A percentile compares a stretch with the other conserved stretches of the same genome.
Conservation (phyloP, 2,888 invertebrate genomes). For the Leptinotarsa haldemani region DNA sequence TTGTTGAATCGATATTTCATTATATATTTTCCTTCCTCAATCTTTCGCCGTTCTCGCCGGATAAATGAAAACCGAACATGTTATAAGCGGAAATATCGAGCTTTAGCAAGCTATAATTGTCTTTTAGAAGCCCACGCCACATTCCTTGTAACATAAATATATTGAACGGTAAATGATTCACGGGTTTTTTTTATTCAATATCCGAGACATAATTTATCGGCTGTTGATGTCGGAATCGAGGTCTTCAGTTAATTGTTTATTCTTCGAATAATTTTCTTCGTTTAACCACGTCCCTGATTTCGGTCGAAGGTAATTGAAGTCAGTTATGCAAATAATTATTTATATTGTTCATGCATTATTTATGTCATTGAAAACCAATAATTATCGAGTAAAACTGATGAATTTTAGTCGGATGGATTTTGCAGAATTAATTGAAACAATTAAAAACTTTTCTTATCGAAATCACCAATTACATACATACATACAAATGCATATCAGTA, state of each 20-base stretch:
- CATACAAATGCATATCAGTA: too few species aligned
- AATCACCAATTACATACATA: too few species aligned
- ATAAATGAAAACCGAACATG: too few species aligned
- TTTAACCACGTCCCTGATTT: conserved; percentile 17
- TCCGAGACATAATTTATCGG: conserved; percentile 38
- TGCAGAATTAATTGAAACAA: too few species aligned
- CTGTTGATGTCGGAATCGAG: conserved; percentile 36
- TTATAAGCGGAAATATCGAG: conserved; percentile 1
- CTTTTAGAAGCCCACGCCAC: conserved; percentile 36
- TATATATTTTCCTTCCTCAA: too few species aligned
- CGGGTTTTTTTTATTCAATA: conserved; percentile 43
- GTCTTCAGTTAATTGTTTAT: conserved; percentile 32
- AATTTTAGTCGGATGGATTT: neutral
- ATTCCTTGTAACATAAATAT: conserved; percentile 36
- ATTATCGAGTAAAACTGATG: neutral
- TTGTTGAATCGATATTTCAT: too few species aligned
- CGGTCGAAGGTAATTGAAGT: conserved; percentile 29
- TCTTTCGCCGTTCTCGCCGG: too few species aligned
- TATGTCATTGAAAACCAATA: conserved; percentile 1
- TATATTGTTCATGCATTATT: conserved; percentile 6
- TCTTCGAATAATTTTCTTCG: conserved; percentile 32
- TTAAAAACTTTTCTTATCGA: too few species aligned
- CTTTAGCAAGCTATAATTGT: conserved; percentile 28
- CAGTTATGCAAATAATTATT: conserved; percentile 30
- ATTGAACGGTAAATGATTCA: conserved; percentile 41